Evolutionary conservation across 2,113 vertebrate species (phyloP), one percentile per base, ranked within the genome.

Genomic region (Paraplagusia blochii): DNA sequence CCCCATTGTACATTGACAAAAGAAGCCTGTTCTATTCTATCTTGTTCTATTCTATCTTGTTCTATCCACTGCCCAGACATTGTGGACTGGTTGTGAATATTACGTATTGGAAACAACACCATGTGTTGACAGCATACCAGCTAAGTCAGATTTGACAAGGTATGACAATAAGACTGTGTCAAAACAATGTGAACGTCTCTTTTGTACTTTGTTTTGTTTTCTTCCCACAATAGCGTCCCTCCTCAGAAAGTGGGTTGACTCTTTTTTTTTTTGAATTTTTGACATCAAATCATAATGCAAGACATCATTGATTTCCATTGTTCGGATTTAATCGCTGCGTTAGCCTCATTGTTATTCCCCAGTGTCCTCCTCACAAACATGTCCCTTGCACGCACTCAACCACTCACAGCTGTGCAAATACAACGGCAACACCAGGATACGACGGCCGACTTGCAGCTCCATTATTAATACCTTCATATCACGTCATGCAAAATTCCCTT

Each of bases 261-360:
- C 53, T n/a, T n/a, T n/a, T n/a, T n/a, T n/a, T n/a, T n/a, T n/a
- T n/a, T n/a, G n/a, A n/a, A 73, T 80, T 59, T 72, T 29, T 29
- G 12, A 51, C 53, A 57, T 67, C 9, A 54, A 73, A 67, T 47
- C 34, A 53, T 42, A 29, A 69, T 49, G 47, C 19, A 62, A 58
- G 58, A 64, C 48, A 58, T 34, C 33, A 74, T 64, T 64, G 66
- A 79, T 72, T 70, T 67, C 52, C 56, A 58, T 80, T 74, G 42
- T 74, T 44, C 46, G 11, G 53, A 59, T 62, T 29, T 72, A 73
- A 66, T 58, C 73, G 45, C 16, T 47, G 34, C 53, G 59, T 13
- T 40, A 29, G 2, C 9, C 62, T 63, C 36, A 63, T 76, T 66
- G 45, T 19, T 63, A 62, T 63, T 68, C 69, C 16, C 59, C 14